Evolutionary conservation across 2,113 vertebrate genomes (phyloP), one percentile per base, ranked within the genome.

Genomic region (Burhinus oedicnemus): DNA sequence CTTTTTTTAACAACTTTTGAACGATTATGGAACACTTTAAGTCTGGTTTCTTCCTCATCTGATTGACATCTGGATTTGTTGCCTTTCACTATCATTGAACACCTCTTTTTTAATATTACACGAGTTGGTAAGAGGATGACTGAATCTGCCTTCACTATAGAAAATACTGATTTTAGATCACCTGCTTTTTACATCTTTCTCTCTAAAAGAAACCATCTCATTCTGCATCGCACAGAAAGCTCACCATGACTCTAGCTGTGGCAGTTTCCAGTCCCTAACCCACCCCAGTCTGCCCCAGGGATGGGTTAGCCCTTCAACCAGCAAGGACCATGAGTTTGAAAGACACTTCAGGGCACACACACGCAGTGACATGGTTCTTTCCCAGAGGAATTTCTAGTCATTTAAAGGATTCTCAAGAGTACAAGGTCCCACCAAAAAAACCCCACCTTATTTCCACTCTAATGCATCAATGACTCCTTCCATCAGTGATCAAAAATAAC

Each of bases 401-500:
- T 62, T 68, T 88, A 62, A 54, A 88, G 57, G 29, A 55, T 71
- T 82, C 72, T 93, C 57, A 61, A 44, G 21, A 64, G 80, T 8
- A 84, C 5, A 21, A 54, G 10, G 15, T 82, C 65, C 26, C 49
- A 69, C 29, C 29, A 18, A 62, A 93, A 90, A 30, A 30, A 8
- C 5, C 32, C 21, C 42, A 26, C 9, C 7, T 47, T 40, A 61
- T 61, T 94, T 66, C 75, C n/a, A 29, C 64, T 85, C 44, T 70
- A 80, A 45, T 25, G 34, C 29, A 84, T 72, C 77, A 82, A 42
- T 38, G 49, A 91, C 22, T 95, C 27, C 75, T 79, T 83, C 54
- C 8, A 61, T 51, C 36, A 58, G 42, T 54, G 42, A 92, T 91
- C 83, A 89, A 82, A 92, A 94, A 76, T 76, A 94, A 76, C 20